Evolutionary conservation across 1,140 invertebrate genomes (phyloP).

Genomic region (Bombus ignitus): DNA sequence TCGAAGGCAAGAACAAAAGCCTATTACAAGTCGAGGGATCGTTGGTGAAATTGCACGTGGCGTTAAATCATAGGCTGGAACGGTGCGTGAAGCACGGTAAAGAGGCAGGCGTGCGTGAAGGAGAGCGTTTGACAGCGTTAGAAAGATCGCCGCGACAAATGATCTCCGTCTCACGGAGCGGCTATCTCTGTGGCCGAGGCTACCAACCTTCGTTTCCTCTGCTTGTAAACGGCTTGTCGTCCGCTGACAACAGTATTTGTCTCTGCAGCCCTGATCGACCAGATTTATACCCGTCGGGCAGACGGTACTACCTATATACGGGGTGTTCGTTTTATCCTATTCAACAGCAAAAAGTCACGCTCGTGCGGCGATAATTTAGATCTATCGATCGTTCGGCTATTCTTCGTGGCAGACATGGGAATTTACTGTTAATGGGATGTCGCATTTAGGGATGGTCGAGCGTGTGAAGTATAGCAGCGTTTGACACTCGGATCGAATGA

Average conservation of each 20-base stretch:
- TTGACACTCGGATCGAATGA: no score
- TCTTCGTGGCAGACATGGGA: no score
- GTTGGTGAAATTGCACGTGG: slow-evolving; percentile 13
- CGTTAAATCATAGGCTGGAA: slow-evolving; percentile 29
- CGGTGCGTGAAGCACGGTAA: background rate
- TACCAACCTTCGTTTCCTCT: slow-evolving; percentile 39
- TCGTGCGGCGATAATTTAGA: background rate
- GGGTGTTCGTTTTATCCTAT: background rate
- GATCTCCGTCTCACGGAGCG: slow-evolving; percentile 1
- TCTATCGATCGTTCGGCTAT: no score
- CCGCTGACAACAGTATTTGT: slow-evolving; percentile 52
- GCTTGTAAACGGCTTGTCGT: slow-evolving; percentile 52
- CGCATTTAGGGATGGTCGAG: no score
- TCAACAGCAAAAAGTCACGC: no score
- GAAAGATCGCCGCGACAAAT: slow-evolving; percentile 48
- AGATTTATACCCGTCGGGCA: slow-evolving; percentile 27
- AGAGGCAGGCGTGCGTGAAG: slow-evolving; percentile 11
- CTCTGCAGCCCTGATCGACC: slow-evolving; percentile 21
- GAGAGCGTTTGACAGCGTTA: slow-evolving; percentile 44
- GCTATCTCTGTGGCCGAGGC: slow-evolving; percentile 28
- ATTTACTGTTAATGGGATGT: no score
- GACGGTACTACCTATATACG: background rate
- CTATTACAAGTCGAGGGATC: slow-evolving; percentile 19
- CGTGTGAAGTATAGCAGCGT: no score
- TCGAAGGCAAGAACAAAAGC: slow-evolving; percentile 31